Evolutionary conservation across 2,888 invertebrate genomes (phyloP).

Genomic region (Netelia virgata): DNA sequence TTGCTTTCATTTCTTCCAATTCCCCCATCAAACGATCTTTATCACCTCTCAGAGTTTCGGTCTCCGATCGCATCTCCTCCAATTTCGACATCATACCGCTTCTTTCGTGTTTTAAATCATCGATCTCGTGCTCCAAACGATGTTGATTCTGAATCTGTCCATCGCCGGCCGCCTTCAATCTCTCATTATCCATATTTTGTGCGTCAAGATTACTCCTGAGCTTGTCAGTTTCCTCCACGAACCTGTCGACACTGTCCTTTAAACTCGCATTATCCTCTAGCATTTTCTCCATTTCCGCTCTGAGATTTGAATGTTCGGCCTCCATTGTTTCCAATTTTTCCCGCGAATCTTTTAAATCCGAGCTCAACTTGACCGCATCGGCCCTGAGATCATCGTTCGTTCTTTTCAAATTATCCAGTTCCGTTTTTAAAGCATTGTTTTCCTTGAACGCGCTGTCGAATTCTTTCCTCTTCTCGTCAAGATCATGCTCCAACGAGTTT

Average conservation of each 20-base stretch:
- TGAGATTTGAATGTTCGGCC: conserved; percentile 52
- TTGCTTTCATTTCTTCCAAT: conserved; percentile 1
- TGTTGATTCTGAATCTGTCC: conserved; percentile 46
- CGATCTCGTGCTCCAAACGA: conserved; percentile 60
- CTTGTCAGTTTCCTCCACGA: conserved; percentile 50
- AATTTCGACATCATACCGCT: conserved; percentile 58
- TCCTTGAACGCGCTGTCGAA: conserved; percentile 55
- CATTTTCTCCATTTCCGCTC: conserved; percentile 61
- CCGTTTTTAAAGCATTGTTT: conserved; percentile 53
- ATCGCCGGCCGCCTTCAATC: conserved; percentile 59
- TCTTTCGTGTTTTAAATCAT: conserved; percentile 66
- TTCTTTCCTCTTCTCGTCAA: conserved; percentile 64
- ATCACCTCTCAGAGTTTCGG: conserved; percentile 58
- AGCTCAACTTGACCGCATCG: conserved; percentile 61
- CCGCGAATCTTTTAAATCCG: conserved; percentile 33
- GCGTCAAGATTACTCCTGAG: conserved; percentile 59
- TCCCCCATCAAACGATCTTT: conserved; percentile 45
- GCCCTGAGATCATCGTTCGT: conserved; percentile 56
- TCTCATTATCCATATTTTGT: conserved; percentile 64
- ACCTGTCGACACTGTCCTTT: conserved; percentile 52
- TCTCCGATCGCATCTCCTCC: conserved; percentile 47
- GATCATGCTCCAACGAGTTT: conserved; percentile 14
- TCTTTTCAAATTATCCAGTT: conserved; percentile 57
- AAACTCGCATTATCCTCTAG: conserved; percentile 62
- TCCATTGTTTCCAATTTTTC: conserved; percentile 57